These are phyloP conservation scores for Tretioscincus oriximinensis DNA, from an alignment of 2,113 vertebrate species.

Conservation along the genomic window DNA sequence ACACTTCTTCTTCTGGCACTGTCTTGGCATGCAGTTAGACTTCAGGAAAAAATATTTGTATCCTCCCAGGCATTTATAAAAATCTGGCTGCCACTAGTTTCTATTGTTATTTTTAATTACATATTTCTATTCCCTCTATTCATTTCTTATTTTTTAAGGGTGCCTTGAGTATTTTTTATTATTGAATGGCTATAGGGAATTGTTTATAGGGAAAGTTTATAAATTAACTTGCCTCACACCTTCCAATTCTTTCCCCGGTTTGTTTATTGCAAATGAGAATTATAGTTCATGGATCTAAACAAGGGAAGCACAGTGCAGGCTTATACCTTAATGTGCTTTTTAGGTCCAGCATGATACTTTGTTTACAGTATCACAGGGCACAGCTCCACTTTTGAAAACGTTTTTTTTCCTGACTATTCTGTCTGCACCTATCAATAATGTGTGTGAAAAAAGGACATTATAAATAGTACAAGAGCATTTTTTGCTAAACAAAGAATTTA, in stretches of 20 bases:
- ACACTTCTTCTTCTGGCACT: too few species aligned
- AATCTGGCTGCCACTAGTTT: too few species aligned
- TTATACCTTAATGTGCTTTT: background rate
- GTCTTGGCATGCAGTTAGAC: too few species aligned
- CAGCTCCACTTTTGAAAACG: background rate
- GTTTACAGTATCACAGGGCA: background rate
- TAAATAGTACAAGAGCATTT: background rate
- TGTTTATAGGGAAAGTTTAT: too few species aligned
- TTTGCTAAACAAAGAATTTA: slow-evolving; percentile 8
- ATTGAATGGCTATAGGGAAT: too few species aligned
- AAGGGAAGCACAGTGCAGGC: too few species aligned
- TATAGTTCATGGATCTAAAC: too few species aligned
- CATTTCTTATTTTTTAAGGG: background rate
- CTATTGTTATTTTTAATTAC: too few species aligned
- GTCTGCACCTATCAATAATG: background rate
- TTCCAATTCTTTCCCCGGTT: background rate
- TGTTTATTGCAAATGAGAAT: background rate
- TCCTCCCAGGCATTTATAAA: too few species aligned
- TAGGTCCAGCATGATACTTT: background rate
- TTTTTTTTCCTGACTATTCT: background rate
- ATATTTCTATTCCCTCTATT: background rate
- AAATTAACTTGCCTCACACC: background rate
- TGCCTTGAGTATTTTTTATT: too few species aligned
- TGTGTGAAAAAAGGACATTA: background rate
- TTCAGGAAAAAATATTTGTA: too few species aligned